phyloP scores from a whole-genome alignment of 53 echinoderm and acorn worm species.

The Holothuria scabra region DNA sequence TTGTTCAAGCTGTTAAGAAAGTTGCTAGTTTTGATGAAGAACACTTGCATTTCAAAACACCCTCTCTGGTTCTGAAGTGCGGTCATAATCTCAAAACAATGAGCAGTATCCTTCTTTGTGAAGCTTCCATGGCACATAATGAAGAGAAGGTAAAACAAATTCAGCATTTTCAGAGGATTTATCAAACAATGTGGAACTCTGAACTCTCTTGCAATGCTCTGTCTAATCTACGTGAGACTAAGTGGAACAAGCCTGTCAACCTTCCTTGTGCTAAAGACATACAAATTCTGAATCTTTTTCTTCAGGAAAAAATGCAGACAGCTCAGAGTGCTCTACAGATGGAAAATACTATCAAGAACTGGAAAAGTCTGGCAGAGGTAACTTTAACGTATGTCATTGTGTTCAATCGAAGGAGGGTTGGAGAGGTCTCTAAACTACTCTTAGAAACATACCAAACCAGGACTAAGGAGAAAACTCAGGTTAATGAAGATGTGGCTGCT shows the following conservation, averaged over 20 bases:
- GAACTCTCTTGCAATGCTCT: background rate
- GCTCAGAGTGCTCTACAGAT: background rate
- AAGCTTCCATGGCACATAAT: constrained; percentile 7
- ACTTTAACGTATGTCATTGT: background rate
- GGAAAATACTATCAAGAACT: background rate
- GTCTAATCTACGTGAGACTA: background rate
- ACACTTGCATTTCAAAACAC: background rate
- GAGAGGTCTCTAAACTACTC: constrained; percentile 14
- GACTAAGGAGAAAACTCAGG: background rate
- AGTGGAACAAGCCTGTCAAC: background rate
- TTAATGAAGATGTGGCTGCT: constrained; percentile 25
- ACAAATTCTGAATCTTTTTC: background rate
- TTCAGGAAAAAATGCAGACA: background rate
- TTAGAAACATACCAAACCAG: background rate
- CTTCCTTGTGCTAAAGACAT: constrained; percentile 8
- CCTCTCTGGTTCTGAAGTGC: constrained; percentile 9
- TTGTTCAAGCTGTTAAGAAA: constrained; percentile 9
- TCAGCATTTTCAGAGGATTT: constrained; percentile 21
- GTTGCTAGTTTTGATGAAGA: constrained; percentile 9
- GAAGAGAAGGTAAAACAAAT: background rate
- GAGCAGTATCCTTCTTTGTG: constrained; percentile 9
- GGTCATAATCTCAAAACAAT: background rate
- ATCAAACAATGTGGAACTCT: constrained; percentile 21
- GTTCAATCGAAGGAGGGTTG: constrained; percentile 23
- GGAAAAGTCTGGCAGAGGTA: background rate